phyloP scores from a whole-genome alignment of 2,797 vertebrate genomes.

The Oreochromis grahami region DNA sequence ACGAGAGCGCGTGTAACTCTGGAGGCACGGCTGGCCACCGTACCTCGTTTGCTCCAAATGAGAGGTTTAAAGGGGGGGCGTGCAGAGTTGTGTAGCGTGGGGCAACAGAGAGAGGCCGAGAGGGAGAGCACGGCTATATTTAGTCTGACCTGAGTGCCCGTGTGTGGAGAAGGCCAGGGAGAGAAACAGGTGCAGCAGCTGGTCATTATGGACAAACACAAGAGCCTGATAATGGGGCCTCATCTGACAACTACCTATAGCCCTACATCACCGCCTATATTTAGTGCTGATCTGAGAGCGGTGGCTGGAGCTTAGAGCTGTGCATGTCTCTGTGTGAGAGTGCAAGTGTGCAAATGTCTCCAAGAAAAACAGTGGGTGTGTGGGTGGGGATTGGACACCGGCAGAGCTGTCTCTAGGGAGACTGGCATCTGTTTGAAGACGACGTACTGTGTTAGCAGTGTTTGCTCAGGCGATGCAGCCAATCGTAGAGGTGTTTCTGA shows the following conservation, averaged over 20 bases:
- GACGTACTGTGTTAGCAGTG: not conserved
- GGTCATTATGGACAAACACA: conserved; percentile 74
- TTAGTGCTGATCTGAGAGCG: conserved; percentile 44
- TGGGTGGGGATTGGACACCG: conserved; percentile 25
- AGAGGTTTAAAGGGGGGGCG: conserved; percentile 27
- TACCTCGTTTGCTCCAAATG: conserved; percentile 23
- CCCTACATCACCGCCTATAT: conserved; percentile 59
- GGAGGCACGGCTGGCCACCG: conserved; percentile 3
- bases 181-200: conserved; percentile 75
- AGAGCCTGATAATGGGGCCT: conserved; percentile 71
- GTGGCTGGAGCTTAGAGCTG: conserved; percentile 10
- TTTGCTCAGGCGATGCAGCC: conserved; percentile 33
- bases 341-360: conserved; percentile 23
- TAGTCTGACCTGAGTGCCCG: conserved; percentile 74
- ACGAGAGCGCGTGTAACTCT: conserved; percentile 23
- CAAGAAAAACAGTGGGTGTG: conserved; percentile 12
- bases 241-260: conserved; percentile 64
- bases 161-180: conserved; percentile 50
- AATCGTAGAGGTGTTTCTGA: conserved; percentile 33
- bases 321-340: conserved; percentile 12
- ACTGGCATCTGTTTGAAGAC: conserved; percentile 49
- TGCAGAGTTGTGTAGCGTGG: conserved; percentile 7
- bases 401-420: conserved; percentile 50
- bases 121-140: conserved; percentile 63
- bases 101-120: conserved; percentile 41